These are phyloP conservation scores for Conus betulinus DNA, from an alignment of 1,140 invertebrate species.

Conservation along the genomic window DNA sequence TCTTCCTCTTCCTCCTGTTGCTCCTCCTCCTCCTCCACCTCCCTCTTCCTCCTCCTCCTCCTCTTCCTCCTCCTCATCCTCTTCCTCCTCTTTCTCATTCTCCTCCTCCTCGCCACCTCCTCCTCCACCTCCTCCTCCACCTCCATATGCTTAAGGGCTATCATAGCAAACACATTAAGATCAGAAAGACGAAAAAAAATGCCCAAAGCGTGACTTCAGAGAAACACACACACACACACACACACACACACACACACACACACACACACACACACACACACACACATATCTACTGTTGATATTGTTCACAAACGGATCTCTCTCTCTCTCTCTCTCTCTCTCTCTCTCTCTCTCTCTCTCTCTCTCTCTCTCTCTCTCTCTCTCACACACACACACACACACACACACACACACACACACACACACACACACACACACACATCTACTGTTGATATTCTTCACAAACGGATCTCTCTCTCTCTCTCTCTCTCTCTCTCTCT, in stretches of 20 bases:
- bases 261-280: conserved; percentile 2
- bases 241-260: conserved; percentile 7
- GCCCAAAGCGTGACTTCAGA: background rate
- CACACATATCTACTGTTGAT: too few relatives aligned
- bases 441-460: too few relatives aligned
- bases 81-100: background rate
- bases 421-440: background rate
- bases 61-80: background rate
- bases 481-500: too few relatives aligned
- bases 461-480: too few relatives aligned
- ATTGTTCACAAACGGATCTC: too few relatives aligned
- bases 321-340: too few relatives aligned
- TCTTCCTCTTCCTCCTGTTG: background rate
- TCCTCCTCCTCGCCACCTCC: background rate
- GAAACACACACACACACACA: too few relatives aligned
- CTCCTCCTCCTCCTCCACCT: background rate
- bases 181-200: background rate
- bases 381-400: conserved; percentile 32
- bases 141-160: background rate
- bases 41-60: background rate
- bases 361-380: background rate
- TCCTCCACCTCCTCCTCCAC: background rate
- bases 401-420: background rate
- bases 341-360: too few relatives aligned
- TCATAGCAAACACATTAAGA: background rate